Evolutionary conservation across 2,113 vertebrate genomes (phyloP), one percentile per base, ranked within the genome.

Genomic region (Sebastes fasciatus): DNA sequence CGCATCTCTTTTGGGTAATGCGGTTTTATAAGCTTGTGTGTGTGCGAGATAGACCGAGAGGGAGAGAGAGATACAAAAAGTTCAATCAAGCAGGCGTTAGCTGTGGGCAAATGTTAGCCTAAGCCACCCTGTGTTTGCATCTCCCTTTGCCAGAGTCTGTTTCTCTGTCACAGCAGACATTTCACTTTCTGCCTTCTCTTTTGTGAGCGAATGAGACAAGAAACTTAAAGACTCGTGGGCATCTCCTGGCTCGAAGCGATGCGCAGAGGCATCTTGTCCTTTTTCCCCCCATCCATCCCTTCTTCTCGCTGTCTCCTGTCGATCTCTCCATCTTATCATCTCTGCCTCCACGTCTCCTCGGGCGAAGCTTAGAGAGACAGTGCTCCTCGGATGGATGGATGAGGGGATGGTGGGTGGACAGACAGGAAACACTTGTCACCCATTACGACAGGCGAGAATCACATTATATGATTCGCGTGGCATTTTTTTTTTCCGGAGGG

Each of bases 51-150:
- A 23, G 76, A 72, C 26, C 77, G 63, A 71, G 16, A 70, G 74
- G 1, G 51, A 57, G 76, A 42, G 61, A 73, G 49, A 75, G 69
- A 16, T 46, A 65, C 46, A 76, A 77, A 86, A 76, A 82, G 63
- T 88, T 65, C 72, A 87, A 71, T 86, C 72, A 68, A 71, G 85
- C 80, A 83, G 79, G 78, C 60, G 0, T 80, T 76, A 52, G 88
- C 89, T 91, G 17, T 70, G 60, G 85, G 90, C 83, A 69, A 83
- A 85, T 80, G 84, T 89, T 91, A 86, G 73, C 87, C 86, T 84
- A 60, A 90, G 85, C 79, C 83, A 78, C 84, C 66, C 63, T 86
- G 65, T 83, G 85, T 90, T 88, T 82, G 83, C 74, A 70, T 84
- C 83, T 86, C 40, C 46, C 60, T 54, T 79, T 74, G 90, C 86